These are phyloP conservation scores for Heterohyrax brucei DNA, from an alignment of 2,797 vertebrate genomes.

Conservation along the genomic window DNA sequence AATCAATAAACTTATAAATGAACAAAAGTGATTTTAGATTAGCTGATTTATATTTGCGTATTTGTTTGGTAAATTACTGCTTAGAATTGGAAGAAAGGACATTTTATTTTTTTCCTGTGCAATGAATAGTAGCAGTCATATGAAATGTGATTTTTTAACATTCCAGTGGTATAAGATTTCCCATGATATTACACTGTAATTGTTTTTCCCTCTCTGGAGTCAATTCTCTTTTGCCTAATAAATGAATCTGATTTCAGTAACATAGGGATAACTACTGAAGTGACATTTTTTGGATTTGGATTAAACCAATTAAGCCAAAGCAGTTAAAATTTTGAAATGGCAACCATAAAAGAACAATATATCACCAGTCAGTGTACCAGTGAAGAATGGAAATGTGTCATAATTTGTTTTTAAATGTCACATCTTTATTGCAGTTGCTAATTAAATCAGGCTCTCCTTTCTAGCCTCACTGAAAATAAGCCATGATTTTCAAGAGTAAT, in stretches of 20 bases:
- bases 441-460: constrained; percentile 70
- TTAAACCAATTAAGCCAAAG: constrained; percentile 82
- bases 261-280: constrained; percentile 39
- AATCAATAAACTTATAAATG: constrained; percentile 52
- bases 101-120: constrained; percentile 42
- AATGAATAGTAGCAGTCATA: constrained; percentile 40
- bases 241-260: constrained; percentile 69
- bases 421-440: constrained; percentile 68
- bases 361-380: constrained; percentile 71
- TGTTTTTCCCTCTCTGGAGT: constrained; percentile 74
- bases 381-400: constrained; percentile 72
- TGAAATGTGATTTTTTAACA: constrained; percentile 57
- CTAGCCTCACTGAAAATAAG: constrained; percentile 45
- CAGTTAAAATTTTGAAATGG: constrained; percentile 80
- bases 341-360: constrained; percentile 72
- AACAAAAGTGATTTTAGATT: constrained; percentile 8
- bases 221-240: constrained; percentile 76
- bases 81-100: constrained; percentile 37
- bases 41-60: constrained; percentile 12
- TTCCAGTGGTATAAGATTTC: constrained; percentile 22
- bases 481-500: constrained; percentile 57
- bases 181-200: constrained; percentile 69
- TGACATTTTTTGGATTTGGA: constrained; percentile 75
- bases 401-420: constrained; percentile 80
- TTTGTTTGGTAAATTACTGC: constrained; percentile 51